Base-by-base conservation (phyloP, 2,888 invertebrate species). In the Drosophila algonquin region DNA sequence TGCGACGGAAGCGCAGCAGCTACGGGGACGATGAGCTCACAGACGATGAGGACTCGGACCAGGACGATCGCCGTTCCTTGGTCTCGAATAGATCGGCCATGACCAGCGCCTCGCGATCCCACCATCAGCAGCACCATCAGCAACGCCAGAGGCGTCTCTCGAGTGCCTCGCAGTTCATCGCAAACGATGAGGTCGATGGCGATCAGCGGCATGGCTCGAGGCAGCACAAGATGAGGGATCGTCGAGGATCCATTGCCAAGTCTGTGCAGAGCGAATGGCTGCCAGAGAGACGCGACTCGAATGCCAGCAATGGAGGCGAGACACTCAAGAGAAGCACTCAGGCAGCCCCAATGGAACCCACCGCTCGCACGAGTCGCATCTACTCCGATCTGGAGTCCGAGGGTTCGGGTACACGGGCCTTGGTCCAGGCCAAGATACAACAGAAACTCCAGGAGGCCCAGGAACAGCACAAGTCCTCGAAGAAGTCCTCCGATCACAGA, bases 21-120 rank as follows among this genome's bases (percentile, higher is more conserved):
- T 92, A 92, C 52, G 83, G 89, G 1, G 93, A 93, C 44, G 93
- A 93, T 48, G 93, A 93, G 46, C 92, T 93, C 4, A 93, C 93
- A 73, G 93, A 88, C 79, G 94, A 94, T 74, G 95, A 95, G 16
- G 95, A 95, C 75, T 95, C 95, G 1, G 95, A 95, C 65, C 87
- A 91, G 53, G 92, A 93, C 18, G 93, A 93, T 73, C 92, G 90
- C 6, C 83, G 91, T 14, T 92, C 92, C 0, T 63, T 92, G 21
- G 83, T 92, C 18, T 92, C 92, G 0, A 91, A 92, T 72, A 90
- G 93, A 10, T 92, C 92, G 5, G 91, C 89, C 40, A 76, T 90
- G 75, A 77, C 80, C 3, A 84, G 87, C 32, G 80, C 82, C 24
- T 80, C 87, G 4, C 80, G 90, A 0, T 64, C 77, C 14, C 89